Conservation (phyloP, 2,113 vertebrate species). For the Megaceryle maxima region DNA sequence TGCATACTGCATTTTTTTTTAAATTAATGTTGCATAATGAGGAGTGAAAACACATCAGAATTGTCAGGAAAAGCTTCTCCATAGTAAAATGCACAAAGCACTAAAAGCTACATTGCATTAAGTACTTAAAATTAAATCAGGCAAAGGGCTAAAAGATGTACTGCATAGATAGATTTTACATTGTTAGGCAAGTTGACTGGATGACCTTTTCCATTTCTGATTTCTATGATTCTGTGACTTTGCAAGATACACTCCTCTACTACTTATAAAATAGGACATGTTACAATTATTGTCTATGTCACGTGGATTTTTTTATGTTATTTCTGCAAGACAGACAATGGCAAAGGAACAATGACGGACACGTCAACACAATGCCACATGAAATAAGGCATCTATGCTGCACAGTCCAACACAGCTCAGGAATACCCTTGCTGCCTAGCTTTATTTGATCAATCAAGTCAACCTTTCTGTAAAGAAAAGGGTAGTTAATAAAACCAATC, state of each 20-base stretch:
- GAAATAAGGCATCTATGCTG: background rate
- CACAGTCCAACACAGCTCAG: background rate
- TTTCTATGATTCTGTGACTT: background rate
- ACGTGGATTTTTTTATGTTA: background rate
- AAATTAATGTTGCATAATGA: background rate
- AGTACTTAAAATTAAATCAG: background rate
- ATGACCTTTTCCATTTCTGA: slow-evolving; percentile 9
- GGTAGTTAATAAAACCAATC: background rate
- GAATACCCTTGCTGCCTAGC: background rate
- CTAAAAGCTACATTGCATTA: background rate
- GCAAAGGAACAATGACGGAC: background rate
- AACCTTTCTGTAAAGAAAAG: background rate
- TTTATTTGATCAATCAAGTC: background rate
- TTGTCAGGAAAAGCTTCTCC: background rate
- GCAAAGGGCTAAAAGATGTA: background rate
- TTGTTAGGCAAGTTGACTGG: background rate
- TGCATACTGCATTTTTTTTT: background rate
- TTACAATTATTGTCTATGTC: background rate
- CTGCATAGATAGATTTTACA: background rate
- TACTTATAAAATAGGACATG: background rate
- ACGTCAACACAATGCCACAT: background rate
- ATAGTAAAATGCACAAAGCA: background rate
- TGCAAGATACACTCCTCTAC: background rate
- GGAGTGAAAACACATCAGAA: background rate
- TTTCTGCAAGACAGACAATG: background rate